Evolutionary conservation across 53 echinoderm and acorn worm species (phyloP).

Genomic region (Antedon mediterranea): DNA sequence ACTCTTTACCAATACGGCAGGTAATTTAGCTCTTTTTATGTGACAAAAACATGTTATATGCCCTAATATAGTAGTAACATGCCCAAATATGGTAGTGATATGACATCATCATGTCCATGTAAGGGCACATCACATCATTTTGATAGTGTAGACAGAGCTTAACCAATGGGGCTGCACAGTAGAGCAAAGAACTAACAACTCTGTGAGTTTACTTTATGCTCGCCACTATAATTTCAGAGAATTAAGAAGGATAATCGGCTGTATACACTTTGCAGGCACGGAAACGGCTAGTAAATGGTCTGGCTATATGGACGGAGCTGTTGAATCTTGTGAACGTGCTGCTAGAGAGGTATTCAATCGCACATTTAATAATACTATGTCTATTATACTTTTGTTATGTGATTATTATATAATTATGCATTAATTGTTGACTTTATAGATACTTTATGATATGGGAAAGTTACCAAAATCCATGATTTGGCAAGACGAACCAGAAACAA

Average conservation of each 20-base stretch:
- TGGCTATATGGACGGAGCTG: not conserved
- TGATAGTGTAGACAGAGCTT: too few species aligned
- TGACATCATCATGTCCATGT: too few species aligned
- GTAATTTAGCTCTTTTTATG: conserved; percentile 7
- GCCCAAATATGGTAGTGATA: too few species aligned
- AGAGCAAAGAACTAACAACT: too few species aligned
- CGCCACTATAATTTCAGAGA: not conserved
- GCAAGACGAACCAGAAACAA: not conserved
- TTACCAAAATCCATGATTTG: not conserved
- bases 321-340: not conserved
- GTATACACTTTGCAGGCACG: not conserved
- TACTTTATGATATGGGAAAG: not conserved
- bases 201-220: too few species aligned
- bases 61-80: too few species aligned
- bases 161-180: too few species aligned
- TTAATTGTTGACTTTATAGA: too few species aligned
- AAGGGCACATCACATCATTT: too few species aligned
- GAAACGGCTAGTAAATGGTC: not conserved
- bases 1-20: conserved; percentile 39
- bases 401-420: too few species aligned
- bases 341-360: not conserved
- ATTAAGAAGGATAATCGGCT: not conserved
- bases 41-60: not conserved
- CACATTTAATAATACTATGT: too few species aligned
- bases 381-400: too few species aligned